Conservation (phyloP, 2,888 invertebrate genomes). For the Apantesis nais region DNA sequence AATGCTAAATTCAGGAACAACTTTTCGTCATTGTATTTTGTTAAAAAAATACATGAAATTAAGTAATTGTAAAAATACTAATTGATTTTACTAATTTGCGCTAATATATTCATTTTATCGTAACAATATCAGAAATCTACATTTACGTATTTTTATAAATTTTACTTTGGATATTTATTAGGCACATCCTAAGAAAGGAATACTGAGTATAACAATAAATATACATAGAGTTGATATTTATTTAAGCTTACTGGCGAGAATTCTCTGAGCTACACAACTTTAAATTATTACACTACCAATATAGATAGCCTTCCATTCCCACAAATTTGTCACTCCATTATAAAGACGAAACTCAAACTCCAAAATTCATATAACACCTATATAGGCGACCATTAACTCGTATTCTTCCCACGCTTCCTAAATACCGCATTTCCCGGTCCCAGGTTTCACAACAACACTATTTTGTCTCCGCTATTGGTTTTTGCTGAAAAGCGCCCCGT, state of each 20-base stretch:
- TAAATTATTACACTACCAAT: background rate
- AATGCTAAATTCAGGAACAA: background rate
- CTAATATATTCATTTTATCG: too few species aligned
- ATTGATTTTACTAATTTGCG: too few species aligned
- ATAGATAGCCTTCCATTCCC: background rate
- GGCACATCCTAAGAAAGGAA: background rate
- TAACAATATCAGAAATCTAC: too few species aligned
- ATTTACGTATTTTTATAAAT: too few species aligned
- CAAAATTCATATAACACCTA: background rate
- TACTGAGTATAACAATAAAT: background rate
- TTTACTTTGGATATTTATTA: background rate
- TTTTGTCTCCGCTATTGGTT: constrained; percentile 49
- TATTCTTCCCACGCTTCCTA: constrained; percentile 24
- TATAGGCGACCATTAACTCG: background rate
- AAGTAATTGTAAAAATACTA: too few species aligned
- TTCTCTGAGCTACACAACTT: background rate
- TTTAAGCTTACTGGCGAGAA: background rate
- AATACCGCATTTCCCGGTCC: constrained; percentile 41
- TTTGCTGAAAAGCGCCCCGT: constrained; percentile 52
- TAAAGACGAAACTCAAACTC: background rate
- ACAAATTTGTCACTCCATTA: background rate
- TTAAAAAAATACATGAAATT: too few species aligned
- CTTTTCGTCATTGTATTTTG: background rate
- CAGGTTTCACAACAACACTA: constrained; percentile 46
- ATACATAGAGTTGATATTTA: background rate